Evolutionary conservation across 2,113 vertebrate species (phyloP).

Genomic region (Alces alces): DNA sequence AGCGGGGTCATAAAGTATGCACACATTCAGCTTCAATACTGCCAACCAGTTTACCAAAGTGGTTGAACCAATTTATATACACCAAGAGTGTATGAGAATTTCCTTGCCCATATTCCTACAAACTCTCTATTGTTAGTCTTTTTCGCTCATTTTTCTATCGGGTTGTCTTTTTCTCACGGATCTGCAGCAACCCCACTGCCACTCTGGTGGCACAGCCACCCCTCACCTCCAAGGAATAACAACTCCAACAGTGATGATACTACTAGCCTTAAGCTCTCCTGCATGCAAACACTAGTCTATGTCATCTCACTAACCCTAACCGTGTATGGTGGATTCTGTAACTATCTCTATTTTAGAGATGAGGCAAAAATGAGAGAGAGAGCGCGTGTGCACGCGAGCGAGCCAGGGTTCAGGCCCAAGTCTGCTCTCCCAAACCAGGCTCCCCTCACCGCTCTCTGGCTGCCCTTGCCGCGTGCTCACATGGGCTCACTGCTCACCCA

Average conservation of each 20-base stretch:
- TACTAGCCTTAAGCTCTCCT: not conserved
- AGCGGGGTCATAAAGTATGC: not conserved
- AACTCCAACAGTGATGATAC: not conserved
- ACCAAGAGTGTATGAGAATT: not conserved
- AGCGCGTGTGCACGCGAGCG: accelerated
- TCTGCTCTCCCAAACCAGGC: not conserved
- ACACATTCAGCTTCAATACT: not conserved
- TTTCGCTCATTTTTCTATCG: not conserved
- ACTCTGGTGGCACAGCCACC: not conserved
- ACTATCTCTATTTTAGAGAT: not conserved
- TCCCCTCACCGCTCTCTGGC: not conserved
- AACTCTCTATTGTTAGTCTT: not conserved
- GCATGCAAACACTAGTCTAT: not conserved
- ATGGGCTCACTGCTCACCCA: not conserved
- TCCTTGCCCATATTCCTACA: not conserved
- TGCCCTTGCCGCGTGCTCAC: not conserved
- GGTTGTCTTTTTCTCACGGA: not conserved
- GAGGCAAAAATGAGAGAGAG: not conserved
- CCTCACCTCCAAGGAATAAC: too few relatives aligned
- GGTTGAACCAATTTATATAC: not conserved
- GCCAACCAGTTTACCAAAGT: not conserved
- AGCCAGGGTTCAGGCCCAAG: not conserved
- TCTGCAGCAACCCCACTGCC: not conserved
- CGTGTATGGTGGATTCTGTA: not conserved
- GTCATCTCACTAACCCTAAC: not conserved